Conservation (phyloP, 1,140 invertebrate genomes). For the Marisa cornuarietis region DNA sequence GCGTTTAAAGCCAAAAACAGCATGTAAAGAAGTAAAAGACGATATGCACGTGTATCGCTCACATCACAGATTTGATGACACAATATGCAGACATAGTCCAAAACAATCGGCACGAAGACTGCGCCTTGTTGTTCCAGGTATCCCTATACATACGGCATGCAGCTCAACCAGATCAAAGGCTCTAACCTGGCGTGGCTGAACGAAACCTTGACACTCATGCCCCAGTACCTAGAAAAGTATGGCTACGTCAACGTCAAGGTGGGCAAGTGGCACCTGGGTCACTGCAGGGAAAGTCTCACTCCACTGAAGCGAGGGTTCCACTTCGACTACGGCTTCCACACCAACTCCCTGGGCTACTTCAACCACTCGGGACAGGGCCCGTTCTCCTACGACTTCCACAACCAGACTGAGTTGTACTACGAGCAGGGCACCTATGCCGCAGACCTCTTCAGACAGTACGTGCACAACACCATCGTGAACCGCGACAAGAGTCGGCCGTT, state of each 20-base stretch:
- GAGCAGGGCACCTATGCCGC: too few relatives aligned
- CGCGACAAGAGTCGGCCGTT: background rate
- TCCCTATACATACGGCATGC: background rate
- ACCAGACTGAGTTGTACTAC: background rate
- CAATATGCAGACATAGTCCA: too few relatives aligned
- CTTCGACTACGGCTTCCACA: slow-evolving; percentile 33
- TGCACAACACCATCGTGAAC: too few relatives aligned
- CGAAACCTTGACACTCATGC: slow-evolving; percentile 27
- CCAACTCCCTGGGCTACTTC: background rate
- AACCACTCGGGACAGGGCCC: background rate
- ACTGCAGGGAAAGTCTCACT: slow-evolving; percentile 65
- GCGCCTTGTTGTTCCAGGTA: slow-evolving; percentile 42
- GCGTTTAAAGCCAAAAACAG: too few relatives aligned
- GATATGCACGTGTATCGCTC: too few relatives aligned
- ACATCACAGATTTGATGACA: too few relatives aligned
- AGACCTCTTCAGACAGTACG: too few relatives aligned
- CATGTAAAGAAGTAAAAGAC: too few relatives aligned
- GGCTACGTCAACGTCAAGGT: slow-evolving; percentile 85
- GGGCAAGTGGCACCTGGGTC: slow-evolving; percentile 77
- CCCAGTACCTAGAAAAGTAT: slow-evolving; percentile 78
- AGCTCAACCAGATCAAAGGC: background rate
- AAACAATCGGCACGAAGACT: too few relatives aligned
- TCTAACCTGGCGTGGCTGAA: background rate
- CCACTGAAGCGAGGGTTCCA: slow-evolving; percentile 65
- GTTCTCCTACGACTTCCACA: background rate